Evolutionary conservation across 2,888 invertebrate species (phyloP).

Genomic region (Shargacucullia verbasci): DNA sequence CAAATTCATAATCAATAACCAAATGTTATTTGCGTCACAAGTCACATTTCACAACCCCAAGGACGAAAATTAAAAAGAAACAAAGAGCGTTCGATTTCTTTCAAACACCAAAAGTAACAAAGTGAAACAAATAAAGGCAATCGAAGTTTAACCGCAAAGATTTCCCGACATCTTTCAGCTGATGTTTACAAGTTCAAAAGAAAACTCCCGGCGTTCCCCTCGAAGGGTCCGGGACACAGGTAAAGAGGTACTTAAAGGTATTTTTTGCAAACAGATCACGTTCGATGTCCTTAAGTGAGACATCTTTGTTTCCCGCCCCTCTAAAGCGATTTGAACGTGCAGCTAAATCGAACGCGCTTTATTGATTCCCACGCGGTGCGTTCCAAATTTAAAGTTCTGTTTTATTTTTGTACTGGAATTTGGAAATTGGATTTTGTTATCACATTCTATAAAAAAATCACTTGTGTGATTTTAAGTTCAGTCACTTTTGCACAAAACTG

Average conservation of each 20-base stretch:
- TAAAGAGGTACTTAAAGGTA: slow-evolving; percentile 81
- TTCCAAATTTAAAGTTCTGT: slow-evolving; percentile 41
- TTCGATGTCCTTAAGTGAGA: slow-evolving; percentile 86
- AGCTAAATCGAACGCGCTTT: slow-evolving; percentile 74
- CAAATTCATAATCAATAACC: no score
- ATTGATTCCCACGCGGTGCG: slow-evolving; percentile 71
- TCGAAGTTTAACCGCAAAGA: slow-evolving; percentile 78
- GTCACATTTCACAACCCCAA: background rate
- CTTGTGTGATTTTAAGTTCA: background rate
- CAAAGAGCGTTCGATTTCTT: slow-evolving; percentile 60
- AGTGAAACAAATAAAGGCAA: slow-evolving; percentile 72
- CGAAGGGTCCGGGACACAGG: slow-evolving; percentile 68
- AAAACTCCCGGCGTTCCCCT: slow-evolving; percentile 68
- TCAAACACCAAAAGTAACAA: slow-evolving; percentile 60
- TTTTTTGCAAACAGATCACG: slow-evolving; percentile 88
- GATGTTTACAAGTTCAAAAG: slow-evolving; percentile 83
- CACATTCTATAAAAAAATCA: background rate
- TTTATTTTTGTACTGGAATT: slow-evolving; percentile 16
- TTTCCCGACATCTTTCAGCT: slow-evolving; percentile 78
- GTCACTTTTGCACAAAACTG: background rate
- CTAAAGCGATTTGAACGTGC: slow-evolving; percentile 74
- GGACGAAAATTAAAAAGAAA: slow-evolving; percentile 26
- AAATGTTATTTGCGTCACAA: no score
- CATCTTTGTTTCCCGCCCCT: slow-evolving; percentile 80
- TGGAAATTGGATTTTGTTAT: background rate